Base-by-base conservation (phyloP, 2,888 invertebrate species). In the Anthrax anthrax region DNA sequence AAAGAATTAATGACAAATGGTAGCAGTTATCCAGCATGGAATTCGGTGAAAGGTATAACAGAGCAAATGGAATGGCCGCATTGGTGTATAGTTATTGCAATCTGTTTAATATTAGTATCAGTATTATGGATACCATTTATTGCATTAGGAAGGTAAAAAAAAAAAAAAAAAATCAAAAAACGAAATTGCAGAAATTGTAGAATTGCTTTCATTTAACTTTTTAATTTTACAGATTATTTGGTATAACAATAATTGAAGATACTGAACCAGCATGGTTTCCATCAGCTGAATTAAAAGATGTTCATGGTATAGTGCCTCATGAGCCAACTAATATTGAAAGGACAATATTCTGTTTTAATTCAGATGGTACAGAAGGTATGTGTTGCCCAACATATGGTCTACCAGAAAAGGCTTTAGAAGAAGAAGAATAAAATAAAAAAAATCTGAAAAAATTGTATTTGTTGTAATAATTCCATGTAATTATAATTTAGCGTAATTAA, bases 251-350 rank as follows among this genome's bases (percentile, higher is more conserved):
- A 44, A 81, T 92, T 51, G 86, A 88, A 43, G 89, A 90, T 59
- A 84, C 87, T 49, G 89, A 89, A 60, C 84, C 89, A 54, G 88
- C 90, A 6, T 91, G 91, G 91, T 92, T 91, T 64, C 91, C 91
- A 0, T 84, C 84, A 0, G 81, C 83, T 29, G 91, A 91, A 59
- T 72, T 92, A 2, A 81, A 84, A 53, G 90, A 91, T 62, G 90
- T 87, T 64, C 87, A 91, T 61, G 87, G 87, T 47, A 85, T 92
- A 53, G 81, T 87, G 58, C 85, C 88, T 2, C 84, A 84, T 57
- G 81, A 82, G 62, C 84, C 87, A 1, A 83, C 87, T 1, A 70
- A 79, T 3, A 73, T 82, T 10, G 89, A 90, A 65, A 81, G 81
- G 8, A 61, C 83, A 40, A 69, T 91, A 16, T 90, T 91, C 70